phyloP scores from a whole-genome alignment of 2,113 vertebrate genomes.

The Pseudonaja textilis region DNA sequence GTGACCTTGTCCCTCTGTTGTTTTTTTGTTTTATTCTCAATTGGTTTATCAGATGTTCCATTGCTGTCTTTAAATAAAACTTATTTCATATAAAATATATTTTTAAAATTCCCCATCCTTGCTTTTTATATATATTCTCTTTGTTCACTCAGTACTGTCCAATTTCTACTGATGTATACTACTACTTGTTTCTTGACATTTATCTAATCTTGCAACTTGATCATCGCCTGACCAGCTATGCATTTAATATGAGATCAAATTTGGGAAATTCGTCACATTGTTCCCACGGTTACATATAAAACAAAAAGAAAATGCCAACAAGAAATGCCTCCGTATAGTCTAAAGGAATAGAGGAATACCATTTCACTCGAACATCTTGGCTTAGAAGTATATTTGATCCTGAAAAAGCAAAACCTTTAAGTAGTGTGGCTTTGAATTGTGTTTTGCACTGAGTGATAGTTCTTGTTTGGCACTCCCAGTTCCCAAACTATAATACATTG shows the following conservation, averaged over 20 bases:
- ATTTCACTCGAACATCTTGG: neutral
- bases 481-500: neutral
- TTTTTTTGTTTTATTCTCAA: neutral
- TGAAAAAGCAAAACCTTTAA: neutral
- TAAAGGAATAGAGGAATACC: neutral
- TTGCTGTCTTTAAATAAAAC: neutral
- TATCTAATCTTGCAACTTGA: neutral
- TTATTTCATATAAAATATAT: conserved; percentile 1
- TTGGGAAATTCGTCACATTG: neutral
- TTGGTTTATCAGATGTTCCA: conserved; percentile 38
- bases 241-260: conserved; percentile 5
- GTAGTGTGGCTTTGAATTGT: neutral
- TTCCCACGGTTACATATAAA: neutral
- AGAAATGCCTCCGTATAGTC: neutral
- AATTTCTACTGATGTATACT: neutral
- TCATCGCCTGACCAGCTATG: neutral
- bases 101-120: conserved; percentile 40
- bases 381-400: neutral
- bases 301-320: neutral
- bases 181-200: conserved; percentile 1
- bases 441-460: neutral
- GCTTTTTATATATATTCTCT: conserved; percentile 15
- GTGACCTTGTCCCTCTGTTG: conserved; percentile 7
- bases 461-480: neutral
- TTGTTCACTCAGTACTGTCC: conserved; percentile 39